Conservation (phyloP, 2,113 vertebrate genomes). For the Lipophrys pholis region DNA sequence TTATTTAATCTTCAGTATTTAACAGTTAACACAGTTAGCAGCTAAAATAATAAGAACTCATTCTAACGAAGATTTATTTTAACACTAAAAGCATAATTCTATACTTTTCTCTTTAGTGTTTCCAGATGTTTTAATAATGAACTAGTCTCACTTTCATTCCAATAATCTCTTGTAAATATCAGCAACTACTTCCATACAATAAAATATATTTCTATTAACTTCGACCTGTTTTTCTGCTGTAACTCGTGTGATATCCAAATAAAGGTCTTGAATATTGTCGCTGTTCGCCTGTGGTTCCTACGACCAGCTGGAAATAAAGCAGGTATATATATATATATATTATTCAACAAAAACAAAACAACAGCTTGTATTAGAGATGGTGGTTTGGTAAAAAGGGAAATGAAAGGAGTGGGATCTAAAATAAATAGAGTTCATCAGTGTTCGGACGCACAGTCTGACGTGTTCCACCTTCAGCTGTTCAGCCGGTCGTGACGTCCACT, state of each 20-base stretch:
- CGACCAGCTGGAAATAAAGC: slow-evolving; percentile 26
- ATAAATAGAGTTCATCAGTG: slow-evolving; percentile 45
- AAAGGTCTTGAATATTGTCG: slow-evolving; percentile 59
- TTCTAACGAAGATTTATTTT: too few relatives aligned
- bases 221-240: slow-evolving; percentile 61
- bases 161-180: slow-evolving; percentile 70
- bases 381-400: slow-evolving; percentile 10
- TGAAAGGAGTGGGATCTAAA: slow-evolving; percentile 3
- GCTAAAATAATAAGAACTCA: neutral
- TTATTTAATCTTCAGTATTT: neutral
- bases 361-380: slow-evolving; percentile 13
- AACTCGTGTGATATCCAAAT: slow-evolving; percentile 24
- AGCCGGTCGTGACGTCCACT: slow-evolving; percentile 22
- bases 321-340: neutral
- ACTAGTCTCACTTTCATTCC: too few relatives aligned
- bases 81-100: too few relatives aligned
- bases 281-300: slow-evolving; percentile 45
- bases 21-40: neutral
- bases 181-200: slow-evolving; percentile 35
- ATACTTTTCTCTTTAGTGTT: too few relatives aligned
- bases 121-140: too few relatives aligned
- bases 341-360: slow-evolving; percentile 6
- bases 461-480: too few relatives aligned
- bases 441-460: slow-evolving; percentile 15
- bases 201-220: slow-evolving; percentile 54